phyloP scores from a whole-genome alignment of 2,797 vertebrate genomes.

The Clamator glandarius region DNA sequence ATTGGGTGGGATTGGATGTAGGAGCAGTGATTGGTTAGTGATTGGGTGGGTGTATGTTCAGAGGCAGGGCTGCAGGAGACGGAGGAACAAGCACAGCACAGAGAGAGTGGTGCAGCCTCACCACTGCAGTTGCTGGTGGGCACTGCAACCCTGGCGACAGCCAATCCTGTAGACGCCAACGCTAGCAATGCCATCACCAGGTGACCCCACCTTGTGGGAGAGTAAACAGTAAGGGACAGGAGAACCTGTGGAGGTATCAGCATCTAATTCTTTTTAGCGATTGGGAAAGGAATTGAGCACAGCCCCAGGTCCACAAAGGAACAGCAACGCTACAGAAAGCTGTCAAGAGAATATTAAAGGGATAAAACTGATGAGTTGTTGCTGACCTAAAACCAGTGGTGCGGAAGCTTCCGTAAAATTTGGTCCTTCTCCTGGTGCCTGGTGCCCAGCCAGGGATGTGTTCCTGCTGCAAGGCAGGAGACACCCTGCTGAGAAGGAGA shows the following conservation, averaged over 20 bases:
- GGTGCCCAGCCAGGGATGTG: neutral
- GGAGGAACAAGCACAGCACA: neutral
- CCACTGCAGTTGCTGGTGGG: rapidly evolving
- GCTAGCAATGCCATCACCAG: rapidly evolving
- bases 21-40: rapidly evolving
- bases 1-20: rapidly evolving
- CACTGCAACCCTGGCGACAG: neutral
- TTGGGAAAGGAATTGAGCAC: neutral
- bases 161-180: rapidly evolving
- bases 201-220: rapidly evolving
- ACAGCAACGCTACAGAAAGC: neutral
- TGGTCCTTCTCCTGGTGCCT: neutral
- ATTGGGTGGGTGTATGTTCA: rapidly evolving
- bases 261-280: neutral
- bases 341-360: neutral
- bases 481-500: neutral
- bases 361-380: neutral
- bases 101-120: neutral
- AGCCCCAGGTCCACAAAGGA: neutral
- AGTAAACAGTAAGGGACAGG: neutral
- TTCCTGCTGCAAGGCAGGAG: neutral
- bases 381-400: neutral
- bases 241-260: neutral
- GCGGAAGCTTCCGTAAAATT: neutral
- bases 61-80: neutral